Base-by-base conservation (phyloP, 2,888 invertebrate species). In the Schizaphis graminum region DNA sequence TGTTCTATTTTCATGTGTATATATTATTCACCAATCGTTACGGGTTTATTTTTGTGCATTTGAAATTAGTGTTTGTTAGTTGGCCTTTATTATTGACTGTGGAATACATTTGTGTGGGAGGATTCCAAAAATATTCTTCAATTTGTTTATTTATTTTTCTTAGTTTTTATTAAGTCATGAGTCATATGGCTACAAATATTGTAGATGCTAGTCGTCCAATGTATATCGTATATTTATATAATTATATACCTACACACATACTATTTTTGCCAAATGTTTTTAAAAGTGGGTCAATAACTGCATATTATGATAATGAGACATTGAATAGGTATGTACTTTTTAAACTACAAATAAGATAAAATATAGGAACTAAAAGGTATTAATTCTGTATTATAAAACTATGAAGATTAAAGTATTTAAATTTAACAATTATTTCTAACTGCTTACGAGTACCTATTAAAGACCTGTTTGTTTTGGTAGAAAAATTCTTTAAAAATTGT, bases 61-160 rank as follows among this genome's bases (percentile, higher is more conserved):
- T 89, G 44, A 53, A 93, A 93, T 67, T 56, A n/a, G 53, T 67
- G 35, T 44, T 85, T 85, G 41, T 91, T n/a, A 16, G 53, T 57
- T 21, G 77, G 56, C 67, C 77, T 53, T 67, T 41, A 16, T 67
- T n/a, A 35, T 77, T 67, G 61, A 88, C 56, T n/a, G 41, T 41
- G 26, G 26, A 49, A 41, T 88, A 67, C 41, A 85, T 44, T 44
- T 44, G 85, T 35, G 93, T 93, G 77, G 93, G 93, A 89, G n/a
- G 88, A 89, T 89, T 88, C 77, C 49, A 57, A 91, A 86, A 91
- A 91, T 91, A 91, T 91, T 85, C 91, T 28, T 56, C 47, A 91
- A 24, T 91, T 91, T 91, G 91, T 91, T 91, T 91, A 53, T 84
- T 90, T n/a, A 10, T 89, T 61, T 28, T 61, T 16, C 57, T 88